phyloP scores from a whole-genome alignment of 2,888 invertebrate genomes.

The Idaea straminata region DNA sequence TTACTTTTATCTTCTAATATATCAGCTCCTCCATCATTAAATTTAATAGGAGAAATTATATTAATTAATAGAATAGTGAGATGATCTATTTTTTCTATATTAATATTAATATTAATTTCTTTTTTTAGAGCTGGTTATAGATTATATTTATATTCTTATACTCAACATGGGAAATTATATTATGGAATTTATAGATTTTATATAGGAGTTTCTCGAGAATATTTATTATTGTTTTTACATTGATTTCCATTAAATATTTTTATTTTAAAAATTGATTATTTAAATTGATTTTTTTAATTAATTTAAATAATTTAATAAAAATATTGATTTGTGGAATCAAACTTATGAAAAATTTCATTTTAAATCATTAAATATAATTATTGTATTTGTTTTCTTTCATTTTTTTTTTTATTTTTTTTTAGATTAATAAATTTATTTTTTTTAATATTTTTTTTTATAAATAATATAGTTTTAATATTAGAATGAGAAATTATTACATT shows the following conservation, averaged over 20 bases:
- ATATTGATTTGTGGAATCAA: constrained; percentile 84
- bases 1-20: constrained; percentile 82
- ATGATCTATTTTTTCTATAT: constrained; percentile 71
- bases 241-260: constrained; percentile 83
- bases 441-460: constrained; percentile 70
- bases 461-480: constrained; percentile 68
- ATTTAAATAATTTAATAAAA: constrained; percentile 84
- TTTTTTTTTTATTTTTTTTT: constrained; percentile 70
- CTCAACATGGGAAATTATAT: constrained; percentile 81
- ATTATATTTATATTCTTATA: constrained; percentile 82
- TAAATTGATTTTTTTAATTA: constrained; percentile 63
- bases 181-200: constrained; percentile 73
- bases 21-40: constrained; percentile 83
- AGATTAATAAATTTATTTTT: constrained; percentile 60
- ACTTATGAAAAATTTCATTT: constrained; percentile 75
- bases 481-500: constrained; percentile 79
- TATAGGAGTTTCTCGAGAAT: constrained; percentile 74
- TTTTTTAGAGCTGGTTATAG: constrained; percentile 85
- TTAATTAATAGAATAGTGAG: constrained; percentile 81
- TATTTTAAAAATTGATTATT: constrained; percentile 77
- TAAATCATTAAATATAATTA: constrained; percentile 67
- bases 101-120: constrained; percentile 78
- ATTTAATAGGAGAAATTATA: constrained; percentile 84
- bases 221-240: constrained; percentile 82
- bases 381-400: constrained; percentile 76